Percentiles rank a stretch among this genome's conserved stretches.
These are phyloP conservation scores for Drosophila insularis DNA, from an alignment of 1,140 invertebrate genomes.

Conservation along the genomic window DNA sequence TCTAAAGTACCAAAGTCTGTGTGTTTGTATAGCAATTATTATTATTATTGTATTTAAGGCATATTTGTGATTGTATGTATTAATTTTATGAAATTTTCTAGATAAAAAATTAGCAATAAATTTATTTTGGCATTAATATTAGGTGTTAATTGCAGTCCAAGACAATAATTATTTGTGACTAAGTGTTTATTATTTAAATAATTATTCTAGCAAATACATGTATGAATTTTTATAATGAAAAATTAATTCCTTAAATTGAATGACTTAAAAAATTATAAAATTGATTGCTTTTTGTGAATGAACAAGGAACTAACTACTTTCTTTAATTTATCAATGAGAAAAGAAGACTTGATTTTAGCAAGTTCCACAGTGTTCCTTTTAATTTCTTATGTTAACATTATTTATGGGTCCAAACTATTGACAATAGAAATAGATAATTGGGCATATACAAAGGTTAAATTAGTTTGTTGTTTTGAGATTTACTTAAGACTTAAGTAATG, in stretches of 20 bases:
- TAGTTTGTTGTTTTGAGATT: too few species aligned
- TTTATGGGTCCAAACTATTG: too few species aligned
- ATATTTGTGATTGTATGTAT: slow-evolving; percentile 50
- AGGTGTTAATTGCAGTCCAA: background rate
- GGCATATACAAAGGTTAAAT: too few species aligned
- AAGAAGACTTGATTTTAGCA: too few species aligned
- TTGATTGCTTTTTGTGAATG: too few species aligned
- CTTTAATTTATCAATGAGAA: too few species aligned
- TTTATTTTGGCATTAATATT: background rate
- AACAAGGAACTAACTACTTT: too few species aligned
- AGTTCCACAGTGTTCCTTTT: too few species aligned
- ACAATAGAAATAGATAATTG: too few species aligned
- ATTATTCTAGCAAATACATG: background rate
- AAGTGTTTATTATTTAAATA: background rate
- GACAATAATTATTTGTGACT: background rate
- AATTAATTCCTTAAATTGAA: background rate
- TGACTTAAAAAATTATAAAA: too few species aligned
- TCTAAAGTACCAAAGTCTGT: slow-evolving; percentile 50
- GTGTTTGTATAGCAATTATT: background rate
- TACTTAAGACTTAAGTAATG: too few species aligned
- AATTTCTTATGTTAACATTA: too few species aligned
- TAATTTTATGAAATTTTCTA: slow-evolving; percentile 14
- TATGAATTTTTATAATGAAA: background rate
- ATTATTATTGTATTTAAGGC: slow-evolving; percentile 15
- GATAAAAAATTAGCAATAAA: slow-evolving; percentile 3